These are phyloP conservation scores for Apodemus sylvaticus DNA, from an alignment of 2,113 vertebrate species.

Conservation along the genomic window DNA sequence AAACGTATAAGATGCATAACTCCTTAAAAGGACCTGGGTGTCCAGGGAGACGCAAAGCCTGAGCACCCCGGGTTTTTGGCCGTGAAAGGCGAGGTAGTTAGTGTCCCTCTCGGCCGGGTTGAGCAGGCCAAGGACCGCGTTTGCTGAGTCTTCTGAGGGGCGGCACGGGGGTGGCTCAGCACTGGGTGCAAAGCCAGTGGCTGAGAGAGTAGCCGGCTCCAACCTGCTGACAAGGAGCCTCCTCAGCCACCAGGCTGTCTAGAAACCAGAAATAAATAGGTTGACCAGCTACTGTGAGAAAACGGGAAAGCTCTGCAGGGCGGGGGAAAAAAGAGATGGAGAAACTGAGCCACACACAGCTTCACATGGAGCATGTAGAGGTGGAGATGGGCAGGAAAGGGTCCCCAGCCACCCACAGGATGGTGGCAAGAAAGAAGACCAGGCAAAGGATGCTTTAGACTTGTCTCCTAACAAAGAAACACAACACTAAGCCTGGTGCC, in stretches of 20 bases:
- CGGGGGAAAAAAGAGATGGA: fast-evolving
- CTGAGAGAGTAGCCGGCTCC: background rate
- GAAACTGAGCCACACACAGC: fast-evolving
- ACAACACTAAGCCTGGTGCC: background rate
- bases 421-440: background rate
- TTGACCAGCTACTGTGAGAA: background rate
- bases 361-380: background rate
- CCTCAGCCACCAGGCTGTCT: background rate
- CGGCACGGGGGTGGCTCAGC: fast-evolving
- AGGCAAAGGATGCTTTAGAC: background rate
- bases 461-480: background rate
- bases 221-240: background rate
- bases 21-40: slow-evolving; percentile 83
- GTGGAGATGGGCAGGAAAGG: background rate
- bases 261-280: background rate
- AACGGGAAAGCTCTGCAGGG: background rate
- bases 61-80: slow-evolving; percentile 53
- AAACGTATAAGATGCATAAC: slow-evolving; percentile 80
- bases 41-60: slow-evolving; percentile 59
- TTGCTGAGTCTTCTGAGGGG: slow-evolving; percentile 46
- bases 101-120: background rate
- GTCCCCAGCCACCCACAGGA: background rate
- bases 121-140: background rate
- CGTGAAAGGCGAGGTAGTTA: slow-evolving; percentile 16
- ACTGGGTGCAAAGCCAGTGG: background rate